These are phyloP conservation scores for Trematomus loennbergii DNA, from an alignment of 2,113 vertebrate genomes.

Conservation along the genomic window DNA sequence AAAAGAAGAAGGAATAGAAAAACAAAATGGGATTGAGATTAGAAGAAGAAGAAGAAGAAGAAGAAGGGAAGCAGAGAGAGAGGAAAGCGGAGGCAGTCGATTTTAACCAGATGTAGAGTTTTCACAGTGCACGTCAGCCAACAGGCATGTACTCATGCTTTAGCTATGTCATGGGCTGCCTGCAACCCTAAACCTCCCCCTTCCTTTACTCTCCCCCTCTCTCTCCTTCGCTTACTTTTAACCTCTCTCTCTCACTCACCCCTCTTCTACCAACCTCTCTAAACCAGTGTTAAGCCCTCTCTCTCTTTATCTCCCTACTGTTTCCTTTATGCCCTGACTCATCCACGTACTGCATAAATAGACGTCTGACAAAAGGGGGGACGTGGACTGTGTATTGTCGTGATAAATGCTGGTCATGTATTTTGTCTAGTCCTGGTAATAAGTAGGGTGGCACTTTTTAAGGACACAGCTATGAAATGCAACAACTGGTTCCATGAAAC, in stretches of 20 bases:
- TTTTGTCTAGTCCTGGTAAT: conserved; percentile 14
- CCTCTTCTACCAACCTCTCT: conserved; percentile 5
- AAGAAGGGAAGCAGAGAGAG: not conserved
- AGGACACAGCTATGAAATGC: conserved; percentile 1
- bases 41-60: conserved; percentile 8
- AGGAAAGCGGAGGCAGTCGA: conserved; percentile 66
- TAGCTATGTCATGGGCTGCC: conserved; percentile 82
- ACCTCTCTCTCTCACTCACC: conserved; percentile 34
- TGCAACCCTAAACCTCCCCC: conserved; percentile 60
- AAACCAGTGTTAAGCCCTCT: not conserved
- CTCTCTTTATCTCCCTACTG: not conserved
- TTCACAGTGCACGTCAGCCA: conserved; percentile 81
- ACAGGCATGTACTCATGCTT: conserved; percentile 84
- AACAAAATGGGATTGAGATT: not conserved
- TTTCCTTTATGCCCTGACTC: conserved; percentile 9
- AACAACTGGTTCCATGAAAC: conserved; percentile 3
- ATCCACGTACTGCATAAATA: conserved; percentile 21
- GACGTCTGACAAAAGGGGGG: conserved; percentile 18
- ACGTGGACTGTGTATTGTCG: not conserved
- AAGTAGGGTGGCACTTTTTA: conserved; percentile 16
- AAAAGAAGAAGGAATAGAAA: no score
- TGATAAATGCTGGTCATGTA: conserved; percentile 29
- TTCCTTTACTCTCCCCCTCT: conserved; percentile 17
- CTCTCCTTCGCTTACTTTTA: conserved; percentile 38
- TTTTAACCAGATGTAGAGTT: conserved; percentile 83